Conservation (phyloP, 2,797 vertebrate species). For the Hirundo rustica region DNA sequence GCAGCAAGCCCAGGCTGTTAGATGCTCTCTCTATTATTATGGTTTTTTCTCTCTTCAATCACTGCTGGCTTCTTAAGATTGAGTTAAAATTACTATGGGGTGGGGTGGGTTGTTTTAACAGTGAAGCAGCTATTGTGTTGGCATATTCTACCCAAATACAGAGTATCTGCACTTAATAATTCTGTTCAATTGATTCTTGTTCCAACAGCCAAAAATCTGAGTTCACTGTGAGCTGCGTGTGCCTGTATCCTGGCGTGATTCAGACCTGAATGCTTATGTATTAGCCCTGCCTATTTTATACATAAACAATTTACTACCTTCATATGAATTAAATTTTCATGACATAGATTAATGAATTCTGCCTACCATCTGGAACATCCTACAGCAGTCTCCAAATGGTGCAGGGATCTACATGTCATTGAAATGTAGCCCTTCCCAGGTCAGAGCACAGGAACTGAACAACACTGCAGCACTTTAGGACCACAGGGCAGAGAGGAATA, state of each 20-base stretch:
- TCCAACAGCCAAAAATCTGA: conserved; percentile 16
- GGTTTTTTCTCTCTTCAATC: background rate
- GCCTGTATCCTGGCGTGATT: background rate
- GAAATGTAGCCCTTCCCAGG: background rate
- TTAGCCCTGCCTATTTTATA: conserved; percentile 42
- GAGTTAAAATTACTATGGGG: conserved; percentile 21
- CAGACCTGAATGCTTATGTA: conserved; percentile 36
- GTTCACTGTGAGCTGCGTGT: background rate
- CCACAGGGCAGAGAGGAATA: background rate
- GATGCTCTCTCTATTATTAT: conserved; percentile 2
- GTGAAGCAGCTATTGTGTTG: background rate
- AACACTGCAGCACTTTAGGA: background rate
- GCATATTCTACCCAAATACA: background rate
- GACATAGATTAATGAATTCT: conserved; percentile 53
- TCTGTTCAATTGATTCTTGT: conserved; percentile 12
- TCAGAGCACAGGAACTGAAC: background rate
- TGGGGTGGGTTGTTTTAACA: background rate
- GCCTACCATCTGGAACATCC: conserved; percentile 54
- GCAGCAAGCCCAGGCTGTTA: conserved; percentile 56
- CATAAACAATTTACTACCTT: conserved; percentile 58
- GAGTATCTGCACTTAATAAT: conserved; percentile 17
- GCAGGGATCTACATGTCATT: background rate
- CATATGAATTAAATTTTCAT: conserved; percentile 56
- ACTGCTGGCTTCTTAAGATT: background rate
- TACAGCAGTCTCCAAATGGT: conserved; percentile 11